Conservation (phyloP, 2,113 vertebrate species). For the Tamias sibiricus region DNA sequence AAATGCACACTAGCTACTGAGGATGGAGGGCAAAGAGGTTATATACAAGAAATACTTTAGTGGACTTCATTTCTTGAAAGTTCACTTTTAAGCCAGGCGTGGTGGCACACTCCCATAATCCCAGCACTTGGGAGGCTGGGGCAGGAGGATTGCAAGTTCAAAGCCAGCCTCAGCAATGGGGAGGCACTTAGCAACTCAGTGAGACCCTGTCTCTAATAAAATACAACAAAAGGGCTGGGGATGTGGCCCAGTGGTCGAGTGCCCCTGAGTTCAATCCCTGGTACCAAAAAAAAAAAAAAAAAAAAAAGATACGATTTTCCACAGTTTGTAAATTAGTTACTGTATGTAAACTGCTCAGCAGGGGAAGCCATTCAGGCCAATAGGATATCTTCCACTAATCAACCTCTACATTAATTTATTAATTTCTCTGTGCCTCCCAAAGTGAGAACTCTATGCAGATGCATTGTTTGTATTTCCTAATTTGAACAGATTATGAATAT, state of each 20-base stretch:
- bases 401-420: conserved; percentile 73
- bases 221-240: too few species aligned
- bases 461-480: conserved; percentile 58
- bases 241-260: too few species aligned
- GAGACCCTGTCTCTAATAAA: too few species aligned
- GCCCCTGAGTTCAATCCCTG: too few species aligned
- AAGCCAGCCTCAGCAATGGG: too few species aligned
- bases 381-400: conserved; percentile 69
- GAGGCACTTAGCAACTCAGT: too few species aligned
- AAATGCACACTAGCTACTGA: neutral
- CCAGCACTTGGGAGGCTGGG: too few species aligned
- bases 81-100: too few species aligned
- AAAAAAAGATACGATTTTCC: conserved; percentile 57
- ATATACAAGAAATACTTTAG: neutral
- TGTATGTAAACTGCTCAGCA: conserved; percentile 62
- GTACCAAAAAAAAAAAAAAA: too few species aligned
- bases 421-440: conserved; percentile 66
- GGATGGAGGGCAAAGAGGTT: neutral
- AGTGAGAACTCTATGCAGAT: conserved; percentile 58
- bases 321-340: conserved; percentile 62
- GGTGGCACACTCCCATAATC: too few species aligned
- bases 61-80: conserved; percentile 19
- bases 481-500: conserved; percentile 72
- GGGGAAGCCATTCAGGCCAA: conserved; percentile 61
- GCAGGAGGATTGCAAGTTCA: too few species aligned